Conservation (phyloP, 2,888 invertebrate species). For the Lysandra bellargus region DNA sequence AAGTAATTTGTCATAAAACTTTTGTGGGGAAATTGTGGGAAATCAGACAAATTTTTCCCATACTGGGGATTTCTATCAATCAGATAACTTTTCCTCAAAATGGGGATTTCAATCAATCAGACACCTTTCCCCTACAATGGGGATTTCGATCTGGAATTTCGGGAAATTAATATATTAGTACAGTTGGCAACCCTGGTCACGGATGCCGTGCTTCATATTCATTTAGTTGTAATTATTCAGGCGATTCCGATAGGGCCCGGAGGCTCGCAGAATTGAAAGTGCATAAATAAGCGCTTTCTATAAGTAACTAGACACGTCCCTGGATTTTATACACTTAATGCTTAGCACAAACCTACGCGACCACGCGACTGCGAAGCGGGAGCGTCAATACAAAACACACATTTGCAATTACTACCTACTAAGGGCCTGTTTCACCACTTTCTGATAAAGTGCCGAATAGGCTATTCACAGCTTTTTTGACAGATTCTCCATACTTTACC, state of each 20-base stretch:
- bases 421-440: too few relatives aligned
- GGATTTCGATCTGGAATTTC: neutral
- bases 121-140: neutral
- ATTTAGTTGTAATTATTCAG: conserved; percentile 29
- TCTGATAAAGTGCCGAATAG: too few relatives aligned
- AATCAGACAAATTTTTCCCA: neutral
- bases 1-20: neutral
- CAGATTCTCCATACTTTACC: too few relatives aligned
- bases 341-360: too few relatives aligned
- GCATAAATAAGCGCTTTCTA: conserved; percentile 16
- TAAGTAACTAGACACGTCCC: neutral
- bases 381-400: too few relatives aligned
- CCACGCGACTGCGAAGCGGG: too few relatives aligned
- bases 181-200: conserved; percentile 26
- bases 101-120: too few relatives aligned
- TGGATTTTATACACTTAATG: neutral
- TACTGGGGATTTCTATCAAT: too few relatives aligned
- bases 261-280: conserved; percentile 13
- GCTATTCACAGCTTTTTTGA: too few relatives aligned
- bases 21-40: neutral
- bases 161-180: neutral
- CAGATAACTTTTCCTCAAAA: too few relatives aligned
- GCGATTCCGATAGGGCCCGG: conserved; percentile 9
- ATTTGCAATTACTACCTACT: neutral
- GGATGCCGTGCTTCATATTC: conserved; percentile 32